Evolutionary conservation across 2,888 invertebrate species (phyloP), one percentile per base, ranked within the genome.

Genomic region (Spialia ferax): DNA sequence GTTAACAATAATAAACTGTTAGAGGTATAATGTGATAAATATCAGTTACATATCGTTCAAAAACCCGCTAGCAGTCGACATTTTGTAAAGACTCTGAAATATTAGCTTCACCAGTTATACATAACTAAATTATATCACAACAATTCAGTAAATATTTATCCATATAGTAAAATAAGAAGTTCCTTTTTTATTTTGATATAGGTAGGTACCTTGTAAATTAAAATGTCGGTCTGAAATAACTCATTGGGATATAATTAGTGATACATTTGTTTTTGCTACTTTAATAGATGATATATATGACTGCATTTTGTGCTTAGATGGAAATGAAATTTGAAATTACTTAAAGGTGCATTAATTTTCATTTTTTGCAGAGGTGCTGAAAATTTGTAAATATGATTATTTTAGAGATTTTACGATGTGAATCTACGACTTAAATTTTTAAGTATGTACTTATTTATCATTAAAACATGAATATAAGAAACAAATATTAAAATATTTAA

Each of bases 1-100:
- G 87, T 87, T 79, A 90, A 91, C 89, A 91, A 87, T 87, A 87
- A 89, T 88, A 88, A 87, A 88, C 86, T 86, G 88, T 88, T 84
- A 85, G 84, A 86, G 82, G 83, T 86, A 87, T 82, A 84, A 82
- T 81, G 82, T 79, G 81, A 83, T 79, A 80, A 85, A 83, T 78
- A 85, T 81, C 77, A 78, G 76, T 77, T 79, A 81, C 77, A 82
- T 77, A 75, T 84, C 80, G 77, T 81, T 79, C 81, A 87, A 90
- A 88, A 88, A 82, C 83, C 82, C 82, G 81, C 87, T 80, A 84
- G 82, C 85, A 80, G 81, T 80, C 84, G 81, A 81, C 82, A 75
- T 75, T 85, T 89, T 89, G 90, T 89, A 88, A 91, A 84, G 87
- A 82, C 88, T 87, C 80, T 91, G 89, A 90, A 89, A 68, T 84